Evolutionary conservation across 2,797 vertebrate genomes (phyloP), one percentile per base, ranked within the genome.

Genomic region (Sternarchorhynchus goeldii): DNA sequence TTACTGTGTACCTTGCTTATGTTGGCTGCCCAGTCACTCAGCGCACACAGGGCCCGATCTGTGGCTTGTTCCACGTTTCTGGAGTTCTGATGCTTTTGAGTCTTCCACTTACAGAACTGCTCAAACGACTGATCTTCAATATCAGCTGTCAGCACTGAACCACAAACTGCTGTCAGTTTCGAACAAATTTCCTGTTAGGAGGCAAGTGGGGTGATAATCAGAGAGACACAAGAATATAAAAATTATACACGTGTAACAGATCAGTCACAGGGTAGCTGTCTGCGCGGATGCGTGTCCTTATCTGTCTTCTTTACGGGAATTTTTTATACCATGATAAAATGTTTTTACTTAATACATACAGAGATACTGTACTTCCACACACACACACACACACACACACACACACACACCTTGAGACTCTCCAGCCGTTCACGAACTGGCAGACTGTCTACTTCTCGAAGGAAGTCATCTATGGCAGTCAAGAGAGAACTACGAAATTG

Each of bases 81-180:
- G 64, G 91, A 88, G 77, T 90, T 89, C 67, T 91, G 83, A 16
- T 45, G 79, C 82, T 91, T 93, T 73, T 59, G 34, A 74, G 63
- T 83, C 72, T 91, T 93, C 91, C 91, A 92, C 10, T 88, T 86
- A 82, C 87, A 89, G 83, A 94, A 92, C 5, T 87, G 77, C 14
- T 89, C 83, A 89, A 93, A 89, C 75, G 80, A 83, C 34, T 87
- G 84, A 45, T 91, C 89, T 21, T 80, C 78, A 0, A 75, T 45
- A 41, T 77, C 71, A 4, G 76, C 79, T 72, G 71, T 83, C 68
- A 88, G 87, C 76, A 82, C 56, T 29, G 85, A 82, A 72, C 87
- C 88, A 77, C 90, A 89, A 0, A 83, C 73, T 14, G 72, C 62
- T 39, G 71, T 81, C 68, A 87, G 62, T 3, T 82, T 82, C 0